Conservation (phyloP, 2,113 vertebrate species). For the Hyaena hyaena region DNA sequence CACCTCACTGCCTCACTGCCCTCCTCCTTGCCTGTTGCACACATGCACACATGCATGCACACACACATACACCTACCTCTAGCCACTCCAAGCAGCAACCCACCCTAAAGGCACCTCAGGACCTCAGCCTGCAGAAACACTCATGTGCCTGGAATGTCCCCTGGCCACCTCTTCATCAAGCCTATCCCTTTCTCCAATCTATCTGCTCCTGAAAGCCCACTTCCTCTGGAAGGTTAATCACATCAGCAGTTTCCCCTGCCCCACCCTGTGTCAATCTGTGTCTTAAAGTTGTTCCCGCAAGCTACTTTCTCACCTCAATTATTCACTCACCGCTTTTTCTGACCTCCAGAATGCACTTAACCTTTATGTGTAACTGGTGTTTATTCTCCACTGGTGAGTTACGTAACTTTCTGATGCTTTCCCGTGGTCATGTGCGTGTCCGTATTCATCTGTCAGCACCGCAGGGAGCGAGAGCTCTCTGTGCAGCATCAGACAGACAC, state of each 20-base stretch:
- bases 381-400: not conserved
- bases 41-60: not conserved
- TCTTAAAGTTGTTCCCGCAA: slow-evolving; percentile 5
- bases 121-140: not conserved
- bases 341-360: not conserved
- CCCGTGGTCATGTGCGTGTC: not conserved
- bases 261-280: not conserved
- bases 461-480: not conserved
- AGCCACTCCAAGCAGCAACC: not conserved
- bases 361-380: not conserved
- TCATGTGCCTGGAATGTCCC: slow-evolving; percentile 49
- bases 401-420: not conserved
- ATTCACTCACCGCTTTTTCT: slow-evolving; percentile 3
- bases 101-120: not conserved
- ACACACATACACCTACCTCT: not conserved
- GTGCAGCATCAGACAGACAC: not conserved
- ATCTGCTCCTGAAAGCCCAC: not conserved
- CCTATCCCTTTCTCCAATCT: not conserved
- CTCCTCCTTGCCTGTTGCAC: too few relatives aligned
- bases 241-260: not conserved
- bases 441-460: not conserved
- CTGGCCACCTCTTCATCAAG: not conserved
- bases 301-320: not conserved
- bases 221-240: slow-evolving; percentile 41
- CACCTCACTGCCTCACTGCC: not conserved